Percentiles rank a stretch among this genome's conserved stretches.
Conservation (phyloP, 2,797 vertebrate species). For the Paedocypris micromegethes region DNA sequence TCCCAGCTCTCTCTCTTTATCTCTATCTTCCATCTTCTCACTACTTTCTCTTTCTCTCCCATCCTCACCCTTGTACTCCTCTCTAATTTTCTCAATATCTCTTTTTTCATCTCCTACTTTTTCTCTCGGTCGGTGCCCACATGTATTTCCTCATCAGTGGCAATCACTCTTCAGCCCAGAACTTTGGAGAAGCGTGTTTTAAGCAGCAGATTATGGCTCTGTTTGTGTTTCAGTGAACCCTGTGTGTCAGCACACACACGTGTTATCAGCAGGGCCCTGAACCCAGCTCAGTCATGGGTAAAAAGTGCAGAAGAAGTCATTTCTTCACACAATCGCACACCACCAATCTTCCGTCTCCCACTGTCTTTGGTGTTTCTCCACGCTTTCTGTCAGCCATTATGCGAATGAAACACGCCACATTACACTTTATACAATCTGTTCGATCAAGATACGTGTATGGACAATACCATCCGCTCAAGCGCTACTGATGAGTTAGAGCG, state of each 20-base stretch:
- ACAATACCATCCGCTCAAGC: slow-evolving; percentile 28
- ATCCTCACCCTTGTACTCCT: no score
- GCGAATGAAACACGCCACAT: slow-evolving; percentile 2
- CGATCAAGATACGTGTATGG: slow-evolving; percentile 22
- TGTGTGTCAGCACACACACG: slow-evolving; percentile 18
- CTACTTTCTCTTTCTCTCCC: no score
- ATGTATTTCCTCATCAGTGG: no score
- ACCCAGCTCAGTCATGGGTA: slow-evolving; percentile 26
- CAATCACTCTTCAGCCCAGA: not conserved
- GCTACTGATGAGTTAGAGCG: not conserved
- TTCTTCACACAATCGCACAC: slow-evolving; percentile 31
- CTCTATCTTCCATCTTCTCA: no score
- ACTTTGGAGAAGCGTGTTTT: not conserved
- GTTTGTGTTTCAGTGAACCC: slow-evolving; percentile 1
- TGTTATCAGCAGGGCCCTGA: slow-evolving; percentile 19
- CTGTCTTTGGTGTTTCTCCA: slow-evolving; percentile 19
- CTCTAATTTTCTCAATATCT: no score
- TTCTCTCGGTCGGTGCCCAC: no score
- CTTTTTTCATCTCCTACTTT: no score
- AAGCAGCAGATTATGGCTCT: not conserved
- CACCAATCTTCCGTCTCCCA: slow-evolving; percentile 16
- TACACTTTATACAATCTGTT: slow-evolving; percentile 25
- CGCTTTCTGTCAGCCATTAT: slow-evolving; percentile 7
- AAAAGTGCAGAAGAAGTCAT: slow-evolving; percentile 36
- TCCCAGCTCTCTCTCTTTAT: no score